Evolutionary conservation across 2,797 vertebrate species (phyloP).

Genomic region (Coilia nasus): DNA sequence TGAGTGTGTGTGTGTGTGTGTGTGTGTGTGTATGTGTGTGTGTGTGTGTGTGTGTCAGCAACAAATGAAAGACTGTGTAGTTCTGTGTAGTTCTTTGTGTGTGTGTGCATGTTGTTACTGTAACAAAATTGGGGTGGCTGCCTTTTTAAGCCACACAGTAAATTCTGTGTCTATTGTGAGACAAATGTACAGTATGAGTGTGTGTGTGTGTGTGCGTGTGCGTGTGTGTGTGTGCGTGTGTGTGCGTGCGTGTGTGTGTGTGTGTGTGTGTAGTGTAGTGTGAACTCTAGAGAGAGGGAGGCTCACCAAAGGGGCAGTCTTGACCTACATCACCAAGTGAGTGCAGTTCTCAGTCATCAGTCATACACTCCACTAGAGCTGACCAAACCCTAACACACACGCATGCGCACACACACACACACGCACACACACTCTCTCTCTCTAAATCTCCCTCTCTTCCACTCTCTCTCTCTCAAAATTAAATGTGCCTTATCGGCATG

Average conservation of each 20-base stretch:
- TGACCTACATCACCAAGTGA: background rate
- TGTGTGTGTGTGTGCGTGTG: background rate
- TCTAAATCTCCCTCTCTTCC: background rate
- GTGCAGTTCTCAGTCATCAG: no score
- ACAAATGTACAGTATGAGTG: background rate
- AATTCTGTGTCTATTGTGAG: no score
- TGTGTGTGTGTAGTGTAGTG: conserved; percentile 11
- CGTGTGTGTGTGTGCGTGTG: background rate
- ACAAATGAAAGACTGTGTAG: background rate
- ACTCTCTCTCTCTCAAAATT: no score
- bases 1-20: conserved; percentile 14
- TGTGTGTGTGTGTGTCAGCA: no score
- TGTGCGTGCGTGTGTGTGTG: conserved; percentile 24
- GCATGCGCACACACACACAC: background rate
- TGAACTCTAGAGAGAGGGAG: background rate
- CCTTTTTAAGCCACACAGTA: no score
- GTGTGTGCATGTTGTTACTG: background rate
- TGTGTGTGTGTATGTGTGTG: background rate
- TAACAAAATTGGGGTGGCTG: no score
- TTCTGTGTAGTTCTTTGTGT: background rate
- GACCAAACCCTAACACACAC: background rate
- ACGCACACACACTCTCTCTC: background rate
- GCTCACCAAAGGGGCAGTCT: conserved; percentile 9
- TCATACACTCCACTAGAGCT: no score
- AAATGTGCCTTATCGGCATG: no score